Conservation (phyloP, 2,113 vertebrate genomes). For the Ceyx margarethae region DNA sequence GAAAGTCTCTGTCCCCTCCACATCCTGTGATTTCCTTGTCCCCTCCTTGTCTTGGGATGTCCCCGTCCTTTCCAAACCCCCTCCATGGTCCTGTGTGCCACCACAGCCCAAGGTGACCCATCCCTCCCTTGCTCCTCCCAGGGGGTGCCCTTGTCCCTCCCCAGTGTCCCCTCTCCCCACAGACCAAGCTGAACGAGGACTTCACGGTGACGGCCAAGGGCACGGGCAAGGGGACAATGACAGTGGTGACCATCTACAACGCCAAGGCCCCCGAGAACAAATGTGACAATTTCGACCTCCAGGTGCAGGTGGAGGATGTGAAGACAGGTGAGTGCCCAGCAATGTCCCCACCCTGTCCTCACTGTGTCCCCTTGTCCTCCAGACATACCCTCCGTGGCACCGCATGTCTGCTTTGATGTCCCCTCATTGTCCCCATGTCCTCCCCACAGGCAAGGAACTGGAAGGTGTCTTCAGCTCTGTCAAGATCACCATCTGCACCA, state of each 20-base stretch:
- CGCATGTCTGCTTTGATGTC: neutral
- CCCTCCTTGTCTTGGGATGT: neutral
- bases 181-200: constrained; percentile 70
- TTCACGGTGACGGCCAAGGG: constrained; percentile 77
- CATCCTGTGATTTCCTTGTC: rapidly evolving
- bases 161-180: neutral
- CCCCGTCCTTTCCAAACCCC: neutral
- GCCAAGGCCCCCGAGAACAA: constrained; percentile 64
- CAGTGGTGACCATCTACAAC: constrained; percentile 81
- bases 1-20: too few relatives aligned
- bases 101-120: neutral
- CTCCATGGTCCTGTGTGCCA: too few relatives aligned
- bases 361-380: neutral
- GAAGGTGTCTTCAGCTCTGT: neutral
- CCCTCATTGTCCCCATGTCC: neutral
- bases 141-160: neutral
- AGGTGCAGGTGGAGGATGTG: constrained; percentile 44
- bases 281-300: constrained; percentile 80
- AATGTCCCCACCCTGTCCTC: rapidly evolving
- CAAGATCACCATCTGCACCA: constrained; percentile 67
- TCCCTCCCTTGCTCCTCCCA: neutral
- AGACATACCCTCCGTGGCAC: neutral
- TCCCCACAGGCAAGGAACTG: constrained; percentile 33
- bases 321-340: neutral
- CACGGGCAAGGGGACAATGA: constrained; percentile 76